phyloP scores from a whole-genome alignment of 2,797 vertebrate genomes.

The Phataginus tetradactyla region DNA sequence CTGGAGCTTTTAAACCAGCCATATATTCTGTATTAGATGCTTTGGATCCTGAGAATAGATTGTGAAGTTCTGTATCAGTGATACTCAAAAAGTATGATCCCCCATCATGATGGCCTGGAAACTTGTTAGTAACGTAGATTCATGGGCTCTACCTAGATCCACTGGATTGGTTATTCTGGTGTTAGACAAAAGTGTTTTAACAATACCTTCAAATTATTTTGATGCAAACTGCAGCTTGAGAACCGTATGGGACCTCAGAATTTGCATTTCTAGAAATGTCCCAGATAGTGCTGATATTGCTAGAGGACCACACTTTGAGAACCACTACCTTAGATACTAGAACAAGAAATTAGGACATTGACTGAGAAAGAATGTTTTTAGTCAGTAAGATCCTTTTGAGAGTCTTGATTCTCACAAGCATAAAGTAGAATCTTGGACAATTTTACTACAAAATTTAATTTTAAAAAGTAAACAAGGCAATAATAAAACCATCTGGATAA shows the following conservation, averaged over 20 bases:
- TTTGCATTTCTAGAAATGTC: background rate
- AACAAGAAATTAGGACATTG: background rate
- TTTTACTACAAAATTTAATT: slow-evolving; percentile 30
- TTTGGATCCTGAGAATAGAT: background rate
- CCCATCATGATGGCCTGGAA: background rate
- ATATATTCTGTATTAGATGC: background rate
- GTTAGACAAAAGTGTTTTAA: background rate
- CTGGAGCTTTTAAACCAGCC: background rate
- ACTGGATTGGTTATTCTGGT: background rate
- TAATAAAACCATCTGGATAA: background rate
- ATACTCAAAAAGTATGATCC: background rate
- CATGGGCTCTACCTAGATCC: background rate
- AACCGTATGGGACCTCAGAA: background rate
- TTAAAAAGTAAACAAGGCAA: background rate
- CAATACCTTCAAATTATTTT: background rate
- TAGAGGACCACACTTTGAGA: background rate
- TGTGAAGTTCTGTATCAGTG: background rate
- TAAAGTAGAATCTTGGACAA: background rate
- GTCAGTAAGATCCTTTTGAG: background rate
- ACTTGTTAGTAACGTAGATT: background rate
- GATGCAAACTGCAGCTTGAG: background rate
- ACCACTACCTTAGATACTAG: background rate
- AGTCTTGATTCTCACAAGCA: background rate
- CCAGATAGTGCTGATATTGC: background rate
- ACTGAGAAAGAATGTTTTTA: background rate